Base-by-base conservation (phyloP, 2,888 invertebrate species). In the Orchesella flavescens region DNA sequence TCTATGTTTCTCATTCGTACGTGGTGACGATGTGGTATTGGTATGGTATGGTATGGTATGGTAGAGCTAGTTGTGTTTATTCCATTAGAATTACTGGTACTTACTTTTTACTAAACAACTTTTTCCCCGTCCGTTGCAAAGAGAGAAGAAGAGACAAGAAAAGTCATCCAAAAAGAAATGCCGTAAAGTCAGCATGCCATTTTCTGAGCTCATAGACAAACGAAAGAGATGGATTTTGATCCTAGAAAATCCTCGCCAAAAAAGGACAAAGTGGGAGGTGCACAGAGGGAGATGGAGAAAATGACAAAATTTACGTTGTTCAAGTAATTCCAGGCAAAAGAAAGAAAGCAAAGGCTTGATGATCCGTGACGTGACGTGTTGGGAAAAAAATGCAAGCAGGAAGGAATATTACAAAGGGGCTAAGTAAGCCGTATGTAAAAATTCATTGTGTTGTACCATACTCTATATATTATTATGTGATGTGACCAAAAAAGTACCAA, bases 41-140 rank as follows among this genome's bases (percentile, higher is more conserved):
- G n/a, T n/a, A n/a, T n/a, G n/a, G n/a, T n/a, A n/a, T n/a, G n/a
- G n/a, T 34, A 34, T 34, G 34, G 34, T 34, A 7, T 34, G 34
- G 34, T 34, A 34, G 2, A 34, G 34, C 34, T 34, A 13, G 69
- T 55, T n/a, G 43, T 34, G 57, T 53, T 44, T 74, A 83, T 79
- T 79, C 83, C 83, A 83, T 83, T 83, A 83, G 83, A 83, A 78
- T 83, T 83, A 75, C 79, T 71, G 43, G 4, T 43, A 59, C 61
- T 73, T 59, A 9, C 34, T 57, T 34, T n/a, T 55, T 53, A 23
- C 57, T 17, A 53, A 69, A 15, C 49, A 53, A 69, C 24, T 65
- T 66, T 66, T 66, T 69, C 10, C 44, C 49, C n/a, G 23, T 44
- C 49, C 43, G n/a, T 1, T 44, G 0, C 49, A 24, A 46, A 61